Percentiles rank a stretch among this genome's conserved stretches.
Conservation (phyloP, 2,888 invertebrate species). For the Sepioteuthis lessoniana region DNA sequence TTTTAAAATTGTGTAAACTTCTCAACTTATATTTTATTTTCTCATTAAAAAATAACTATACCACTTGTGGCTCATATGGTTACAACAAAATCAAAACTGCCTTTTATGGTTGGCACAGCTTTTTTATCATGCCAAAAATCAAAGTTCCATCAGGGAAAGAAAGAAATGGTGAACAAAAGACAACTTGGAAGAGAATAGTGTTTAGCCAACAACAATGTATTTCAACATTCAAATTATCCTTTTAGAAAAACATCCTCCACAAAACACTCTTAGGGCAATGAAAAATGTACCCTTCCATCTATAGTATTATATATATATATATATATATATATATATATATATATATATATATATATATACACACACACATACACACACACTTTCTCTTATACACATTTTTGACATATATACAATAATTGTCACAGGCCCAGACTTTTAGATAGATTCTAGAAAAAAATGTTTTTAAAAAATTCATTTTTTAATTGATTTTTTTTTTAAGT, state of each 20-base stretch:
- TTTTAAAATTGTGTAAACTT: neutral
- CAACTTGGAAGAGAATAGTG: too few relatives aligned
- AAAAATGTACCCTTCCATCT: neutral
- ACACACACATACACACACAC: too few relatives aligned
- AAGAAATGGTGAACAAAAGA: neutral
- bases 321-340: neutral
- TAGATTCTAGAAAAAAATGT: neutral
- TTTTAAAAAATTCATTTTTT: neutral
- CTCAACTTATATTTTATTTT: neutral
- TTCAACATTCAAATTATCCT: neutral
- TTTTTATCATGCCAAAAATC: neutral
- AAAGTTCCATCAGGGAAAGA: neutral
- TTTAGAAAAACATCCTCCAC: neutral
- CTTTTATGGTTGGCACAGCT: neutral
- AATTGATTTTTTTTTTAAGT: neutral
- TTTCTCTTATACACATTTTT: neutral
- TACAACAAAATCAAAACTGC: neutral
- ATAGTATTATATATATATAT: neutral
- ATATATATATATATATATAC: neutral
- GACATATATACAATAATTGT: conserved; percentile 8
- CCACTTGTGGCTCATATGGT: conserved; percentile 16
- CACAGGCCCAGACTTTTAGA: neutral
- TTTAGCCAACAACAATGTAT: neutral
- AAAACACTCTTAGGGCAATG: neutral
- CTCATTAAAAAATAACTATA: neutral